Base-by-base conservation (phyloP, 2,797 vertebrate species). In the Parotocinclus haroldoi region DNA sequence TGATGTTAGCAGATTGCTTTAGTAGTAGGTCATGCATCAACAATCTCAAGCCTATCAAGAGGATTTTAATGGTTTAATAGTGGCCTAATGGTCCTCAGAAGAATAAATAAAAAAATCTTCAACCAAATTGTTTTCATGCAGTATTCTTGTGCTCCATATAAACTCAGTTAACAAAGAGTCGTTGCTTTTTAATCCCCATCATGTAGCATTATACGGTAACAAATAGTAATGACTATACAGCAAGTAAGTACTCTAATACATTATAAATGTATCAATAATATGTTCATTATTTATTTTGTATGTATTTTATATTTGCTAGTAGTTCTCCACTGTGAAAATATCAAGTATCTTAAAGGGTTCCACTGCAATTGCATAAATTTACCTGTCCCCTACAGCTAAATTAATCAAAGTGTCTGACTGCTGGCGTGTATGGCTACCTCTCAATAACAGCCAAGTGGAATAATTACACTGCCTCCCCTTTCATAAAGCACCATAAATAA, bases 361-460 rank as follows among this genome's bases (percentile, higher is more conserved):
- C 74, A 65, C 79, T 76, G 73, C 77, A 83, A 82, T 83, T 72
- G 66, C 83, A 88, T 87, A 87, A 86, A 89, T 86, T 84, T 84
- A 79, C 78, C 83, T 79, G 78, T 76, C 79, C 1, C 79, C 82
- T 76, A 78, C 0, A 63, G 83, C 87, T 80, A 83, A 83, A 88
- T 86, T 83, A 85, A 87, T 88, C 84, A 85, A 84, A 90, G 80
- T 84, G 81, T 75, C 82, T 80, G 84, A 80, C 76, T 88, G 83
- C 79, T 87, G 80, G 77, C 73, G 78, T 80, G 82, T 79, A 74
- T 71, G 79, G 77, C 59, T 80, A 84, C 80, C 75, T 66, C 80
- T 73, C 46, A 42, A 74, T 79, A 68, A 75, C 63, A 68, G 58
- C 44, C 16, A 50, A 72, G 16, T 39, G 54, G 46, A 75, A 68